Conservation (phyloP, 2,888 invertebrate genomes). For the Drosophila siamana region DNA sequence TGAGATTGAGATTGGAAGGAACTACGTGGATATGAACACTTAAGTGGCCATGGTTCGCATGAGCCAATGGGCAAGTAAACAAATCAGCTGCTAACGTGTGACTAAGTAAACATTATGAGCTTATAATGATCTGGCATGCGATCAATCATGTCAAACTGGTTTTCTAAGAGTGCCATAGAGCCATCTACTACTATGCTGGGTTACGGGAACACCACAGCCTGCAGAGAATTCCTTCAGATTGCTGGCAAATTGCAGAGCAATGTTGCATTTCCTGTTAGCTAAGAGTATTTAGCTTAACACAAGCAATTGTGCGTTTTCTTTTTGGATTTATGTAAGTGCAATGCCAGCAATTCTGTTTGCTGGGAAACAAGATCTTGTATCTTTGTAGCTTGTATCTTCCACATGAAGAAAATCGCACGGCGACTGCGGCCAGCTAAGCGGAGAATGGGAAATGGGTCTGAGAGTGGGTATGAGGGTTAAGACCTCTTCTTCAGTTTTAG, state of each 20-base stretch:
- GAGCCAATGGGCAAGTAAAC: slow-evolving; percentile 14
- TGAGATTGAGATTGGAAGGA: neutral
- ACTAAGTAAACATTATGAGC: slow-evolving; percentile 50
- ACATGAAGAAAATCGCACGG: slow-evolving; percentile 21
- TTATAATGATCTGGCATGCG: slow-evolving; percentile 37
- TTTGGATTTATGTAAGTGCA: slow-evolving; percentile 31
- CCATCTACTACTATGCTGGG: slow-evolving; percentile 2
- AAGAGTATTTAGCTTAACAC: slow-evolving; percentile 7
- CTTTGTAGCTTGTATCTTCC: slow-evolving; percentile 5
- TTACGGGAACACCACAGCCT: slow-evolving; percentile 10
- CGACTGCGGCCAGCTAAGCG: slow-evolving; percentile 32
- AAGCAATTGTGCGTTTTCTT: slow-evolving; percentile 42
- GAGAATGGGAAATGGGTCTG: slow-evolving; percentile 20
- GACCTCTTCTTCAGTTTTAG: slow-evolving; percentile 53
- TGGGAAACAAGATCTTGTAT: slow-evolving; percentile 20
- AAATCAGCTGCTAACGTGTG: slow-evolving; percentile 53
- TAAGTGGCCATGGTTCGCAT: slow-evolving; percentile 33
- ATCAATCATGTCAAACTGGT: slow-evolving; percentile 11
- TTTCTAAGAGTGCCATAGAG: slow-evolving; percentile 19
- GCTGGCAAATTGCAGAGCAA: slow-evolving; percentile 6
- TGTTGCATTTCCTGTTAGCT: slow-evolving; percentile 43
- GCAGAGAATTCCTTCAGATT: slow-evolving; percentile 39
- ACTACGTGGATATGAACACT: slow-evolving; percentile 4
- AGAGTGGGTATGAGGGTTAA: slow-evolving; percentile 41
- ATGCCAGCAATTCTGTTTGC: slow-evolving; percentile 26